Evolutionary conservation across 2,113 vertebrate species (phyloP).

Genomic region (Microtus pennsylvanicus): DNA sequence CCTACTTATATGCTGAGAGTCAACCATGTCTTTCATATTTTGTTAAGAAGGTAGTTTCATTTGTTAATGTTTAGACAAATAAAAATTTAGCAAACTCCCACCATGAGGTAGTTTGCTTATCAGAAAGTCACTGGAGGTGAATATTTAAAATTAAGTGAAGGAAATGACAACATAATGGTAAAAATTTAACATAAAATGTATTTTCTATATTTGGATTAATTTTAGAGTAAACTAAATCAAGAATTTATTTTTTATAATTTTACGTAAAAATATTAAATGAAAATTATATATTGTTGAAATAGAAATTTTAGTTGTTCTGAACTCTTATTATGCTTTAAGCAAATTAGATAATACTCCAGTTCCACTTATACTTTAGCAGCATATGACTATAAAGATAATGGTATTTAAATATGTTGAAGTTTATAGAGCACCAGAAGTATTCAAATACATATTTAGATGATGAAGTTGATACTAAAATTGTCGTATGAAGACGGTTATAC

Average conservation of each 20-base stretch:
- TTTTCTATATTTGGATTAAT: not conserved
- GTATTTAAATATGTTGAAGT: not conserved
- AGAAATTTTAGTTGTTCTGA: not conserved
- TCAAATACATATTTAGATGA: not conserved
- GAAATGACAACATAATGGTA: not conserved
- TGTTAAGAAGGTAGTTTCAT: not conserved
- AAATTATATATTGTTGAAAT: not conserved
- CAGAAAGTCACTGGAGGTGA: not conserved
- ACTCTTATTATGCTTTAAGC: not conserved
- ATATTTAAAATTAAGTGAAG: not conserved
- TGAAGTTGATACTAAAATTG: not conserved
- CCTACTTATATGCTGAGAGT: not conserved
- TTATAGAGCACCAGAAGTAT: not conserved
- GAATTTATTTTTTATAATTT: not conserved
- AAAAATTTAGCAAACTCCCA: not conserved
- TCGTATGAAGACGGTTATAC: not conserved
- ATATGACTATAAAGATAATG: not conserved
- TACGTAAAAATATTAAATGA: not conserved
- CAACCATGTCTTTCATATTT: not conserved
- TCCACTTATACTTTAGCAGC: not conserved
- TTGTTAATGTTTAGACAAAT: not conserved
- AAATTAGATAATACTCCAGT: not conserved
- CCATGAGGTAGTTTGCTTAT: not conserved
- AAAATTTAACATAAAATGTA: accelerated
- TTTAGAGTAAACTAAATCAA: not conserved